These are phyloP conservation scores for Botia almorhae DNA, from an alignment of 2,797 vertebrate species.

Conservation along the genomic window DNA sequence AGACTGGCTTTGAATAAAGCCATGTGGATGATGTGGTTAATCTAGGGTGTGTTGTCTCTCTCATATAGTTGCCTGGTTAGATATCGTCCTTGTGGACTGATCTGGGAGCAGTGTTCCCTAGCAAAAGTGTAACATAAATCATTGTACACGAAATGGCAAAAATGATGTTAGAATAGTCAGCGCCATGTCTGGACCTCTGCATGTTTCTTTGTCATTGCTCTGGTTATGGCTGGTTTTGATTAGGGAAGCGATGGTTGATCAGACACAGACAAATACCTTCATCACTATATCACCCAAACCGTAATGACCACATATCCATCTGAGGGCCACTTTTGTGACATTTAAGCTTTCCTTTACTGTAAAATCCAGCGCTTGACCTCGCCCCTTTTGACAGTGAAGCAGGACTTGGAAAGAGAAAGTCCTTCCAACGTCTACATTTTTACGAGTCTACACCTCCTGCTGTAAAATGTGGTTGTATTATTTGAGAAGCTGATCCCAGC, in stretches of 20 bases:
- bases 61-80: constrained; percentile 2
- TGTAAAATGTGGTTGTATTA: constrained; percentile 65
- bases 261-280: constrained; percentile 42
- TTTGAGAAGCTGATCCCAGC: constrained; percentile 62
- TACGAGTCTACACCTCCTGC: constrained; percentile 71
- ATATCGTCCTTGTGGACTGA: constrained; percentile 4
- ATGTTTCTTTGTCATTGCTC: constrained; percentile 5
- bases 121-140: neutral
- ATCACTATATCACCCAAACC: constrained; percentile 43
- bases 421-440: constrained; percentile 64
- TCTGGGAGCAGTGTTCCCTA: neutral
- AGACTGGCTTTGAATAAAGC: constrained; percentile 56
- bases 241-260: constrained; percentile 38
- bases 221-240: constrained; percentile 53
- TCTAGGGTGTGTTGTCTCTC: constrained; percentile 52
- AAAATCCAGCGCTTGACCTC: constrained; percentile 21
- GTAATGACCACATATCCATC: constrained; percentile 40
- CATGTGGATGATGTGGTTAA: constrained; percentile 52
- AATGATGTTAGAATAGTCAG: constrained; percentile 17
- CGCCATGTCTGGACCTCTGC: constrained; percentile 12
- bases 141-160: constrained; percentile 19
- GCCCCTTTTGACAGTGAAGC: constrained; percentile 51
- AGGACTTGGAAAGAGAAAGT: constrained; percentile 53
- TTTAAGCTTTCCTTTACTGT: constrained; percentile 32
- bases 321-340: constrained; percentile 26